These are phyloP conservation scores for Hypanus sabinus DNA, from an alignment of 2,113 vertebrate genomes.

Conservation along the genomic window DNA sequence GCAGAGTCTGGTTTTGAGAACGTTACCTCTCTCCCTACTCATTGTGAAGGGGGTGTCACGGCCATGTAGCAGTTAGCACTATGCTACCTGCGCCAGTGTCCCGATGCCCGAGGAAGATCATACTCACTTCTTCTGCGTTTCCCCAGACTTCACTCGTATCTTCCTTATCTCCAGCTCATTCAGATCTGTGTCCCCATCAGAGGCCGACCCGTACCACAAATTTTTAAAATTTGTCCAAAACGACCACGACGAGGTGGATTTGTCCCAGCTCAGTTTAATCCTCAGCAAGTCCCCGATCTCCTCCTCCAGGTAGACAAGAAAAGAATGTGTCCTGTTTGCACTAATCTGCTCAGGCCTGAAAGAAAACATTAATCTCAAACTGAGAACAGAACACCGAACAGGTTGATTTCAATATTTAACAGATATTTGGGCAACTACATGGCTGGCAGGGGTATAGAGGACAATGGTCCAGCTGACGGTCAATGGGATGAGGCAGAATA, in stretches of 20 bases:
- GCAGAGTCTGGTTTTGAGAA: too few relatives aligned
- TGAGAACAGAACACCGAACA: too few relatives aligned
- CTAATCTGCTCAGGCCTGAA: constrained; percentile 60
- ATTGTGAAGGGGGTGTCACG: too few relatives aligned
- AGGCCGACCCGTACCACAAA: constrained; percentile 48
- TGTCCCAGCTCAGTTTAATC: constrained; percentile 82
- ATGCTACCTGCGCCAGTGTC: too few relatives aligned
- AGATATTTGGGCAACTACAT: too few relatives aligned
- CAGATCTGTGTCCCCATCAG: constrained; percentile 40
- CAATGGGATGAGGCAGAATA: too few relatives aligned
- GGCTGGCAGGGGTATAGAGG: too few relatives aligned
- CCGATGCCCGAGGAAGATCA: neutral
- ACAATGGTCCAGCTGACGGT: too few relatives aligned
- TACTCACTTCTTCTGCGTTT: constrained; percentile 83
- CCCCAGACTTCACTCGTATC: constrained; percentile 85
- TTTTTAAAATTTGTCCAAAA: constrained; percentile 65
- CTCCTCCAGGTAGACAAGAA: constrained; percentile 84
- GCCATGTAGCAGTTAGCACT: too few relatives aligned
- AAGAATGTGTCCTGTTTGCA: constrained; percentile 83
- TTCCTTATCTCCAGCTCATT: constrained; percentile 69
- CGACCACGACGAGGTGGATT: constrained; percentile 54
- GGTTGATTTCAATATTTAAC: too few relatives aligned
- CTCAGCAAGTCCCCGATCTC: constrained; percentile 84
- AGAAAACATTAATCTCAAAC: constrained; percentile 4
- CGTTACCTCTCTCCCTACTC: too few relatives aligned